Conservation (phyloP, 2,113 vertebrate species). For the Paratilapia polleni region DNA sequence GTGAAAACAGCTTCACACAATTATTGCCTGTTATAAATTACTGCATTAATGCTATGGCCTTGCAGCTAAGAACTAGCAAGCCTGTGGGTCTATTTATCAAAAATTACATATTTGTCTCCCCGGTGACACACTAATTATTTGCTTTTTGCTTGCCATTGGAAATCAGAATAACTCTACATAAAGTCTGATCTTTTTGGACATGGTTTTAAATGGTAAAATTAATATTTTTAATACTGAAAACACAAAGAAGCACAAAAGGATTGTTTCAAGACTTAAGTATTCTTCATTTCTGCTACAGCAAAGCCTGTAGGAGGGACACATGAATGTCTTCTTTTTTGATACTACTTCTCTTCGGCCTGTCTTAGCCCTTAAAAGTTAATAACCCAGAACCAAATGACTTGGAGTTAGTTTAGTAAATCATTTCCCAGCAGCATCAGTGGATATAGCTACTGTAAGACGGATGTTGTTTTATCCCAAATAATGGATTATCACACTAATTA, state of each 20-base stretch:
- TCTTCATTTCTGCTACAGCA: background rate
- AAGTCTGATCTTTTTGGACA: background rate
- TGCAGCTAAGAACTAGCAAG: background rate
- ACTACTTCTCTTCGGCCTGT: background rate
- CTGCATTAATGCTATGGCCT: background rate
- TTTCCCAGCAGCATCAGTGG: constrained; percentile 6
- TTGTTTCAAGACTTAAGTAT: background rate
- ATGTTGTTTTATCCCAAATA: constrained; percentile 2
- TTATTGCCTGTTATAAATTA: background rate
- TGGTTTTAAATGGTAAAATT: background rate
- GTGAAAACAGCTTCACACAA: background rate
- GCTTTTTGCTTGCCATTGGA: background rate
- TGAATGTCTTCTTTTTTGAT: background rate
- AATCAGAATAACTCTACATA: background rate
- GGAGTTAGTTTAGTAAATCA: background rate
- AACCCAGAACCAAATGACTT: background rate
- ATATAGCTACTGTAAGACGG: background rate
- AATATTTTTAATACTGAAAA: background rate
- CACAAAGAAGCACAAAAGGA: background rate
- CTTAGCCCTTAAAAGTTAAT: background rate
- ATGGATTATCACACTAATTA: constrained; percentile 32
- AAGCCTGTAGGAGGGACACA: background rate
- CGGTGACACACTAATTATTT: background rate
- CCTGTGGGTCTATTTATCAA: background rate
- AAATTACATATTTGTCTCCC: background rate